Percentiles rank a stretch among this genome's conserved stretches.
phyloP scores from a whole-genome alignment of 2,888 invertebrate genomes.

The Allacma fusca region DNA sequence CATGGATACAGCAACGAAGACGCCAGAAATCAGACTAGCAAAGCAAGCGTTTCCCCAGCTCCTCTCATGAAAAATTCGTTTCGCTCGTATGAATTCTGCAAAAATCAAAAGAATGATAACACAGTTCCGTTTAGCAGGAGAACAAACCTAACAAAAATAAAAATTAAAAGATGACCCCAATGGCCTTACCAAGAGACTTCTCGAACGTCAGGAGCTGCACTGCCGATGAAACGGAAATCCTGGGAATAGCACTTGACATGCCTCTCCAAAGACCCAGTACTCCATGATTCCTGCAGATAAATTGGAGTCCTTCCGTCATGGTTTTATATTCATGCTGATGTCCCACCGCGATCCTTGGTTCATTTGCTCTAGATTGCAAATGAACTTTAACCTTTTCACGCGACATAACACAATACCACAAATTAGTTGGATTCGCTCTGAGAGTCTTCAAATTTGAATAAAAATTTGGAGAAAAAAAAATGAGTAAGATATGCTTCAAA shows the following conservation, averaged over 20 bases:
- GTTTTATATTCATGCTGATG: conserved; percentile 81
- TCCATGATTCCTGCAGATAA: conserved; percentile 65
- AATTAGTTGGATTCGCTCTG: not conserved
- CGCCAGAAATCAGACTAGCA: conserved; percentile 79
- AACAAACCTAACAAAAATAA: too few relatives aligned
- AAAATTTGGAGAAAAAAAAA: not conserved
- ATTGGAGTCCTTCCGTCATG: conserved; percentile 71
- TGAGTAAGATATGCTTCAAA: too few relatives aligned
- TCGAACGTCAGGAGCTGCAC: conserved; percentile 85
- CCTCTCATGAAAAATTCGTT: conserved; percentile 68
- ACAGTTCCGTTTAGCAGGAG: too few relatives aligned
- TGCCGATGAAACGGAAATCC: conserved; percentile 81
- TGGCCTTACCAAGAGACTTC: conserved; percentile 69
- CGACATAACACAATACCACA: conserved; percentile 7
- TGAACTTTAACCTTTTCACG: conserved; percentile 76
- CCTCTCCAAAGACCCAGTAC: conserved; percentile 81
- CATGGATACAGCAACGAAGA: conserved; percentile 79
- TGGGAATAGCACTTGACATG: conserved; percentile 75
- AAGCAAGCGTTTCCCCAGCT: conserved; percentile 75
- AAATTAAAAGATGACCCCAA: too few relatives aligned
- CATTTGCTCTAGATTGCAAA: conserved; percentile 75
- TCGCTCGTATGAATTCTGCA: conserved; percentile 50
- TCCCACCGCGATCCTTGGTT: conserved; percentile 81
- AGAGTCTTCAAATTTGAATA: too few relatives aligned
- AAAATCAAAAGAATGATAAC: not conserved